These are phyloP conservation scores for Notiomystis cincta DNA, from an alignment of 2,113 vertebrate species.

Conservation along the genomic window DNA sequence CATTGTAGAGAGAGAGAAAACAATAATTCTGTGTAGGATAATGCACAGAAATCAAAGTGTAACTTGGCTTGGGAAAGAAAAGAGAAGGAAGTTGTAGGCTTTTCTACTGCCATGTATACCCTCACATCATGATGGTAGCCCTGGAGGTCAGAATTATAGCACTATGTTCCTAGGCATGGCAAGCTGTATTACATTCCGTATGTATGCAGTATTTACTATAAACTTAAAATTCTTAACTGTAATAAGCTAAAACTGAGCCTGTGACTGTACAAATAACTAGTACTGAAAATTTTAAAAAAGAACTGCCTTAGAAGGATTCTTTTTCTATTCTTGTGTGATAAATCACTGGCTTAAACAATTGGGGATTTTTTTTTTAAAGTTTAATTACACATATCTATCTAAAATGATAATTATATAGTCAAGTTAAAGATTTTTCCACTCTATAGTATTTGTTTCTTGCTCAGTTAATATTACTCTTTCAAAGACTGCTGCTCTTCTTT, in stretches of 20 bases:
- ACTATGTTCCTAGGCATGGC: slow-evolving; percentile 53
- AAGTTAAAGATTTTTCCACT: background rate
- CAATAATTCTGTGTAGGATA: background rate
- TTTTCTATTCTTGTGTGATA: slow-evolving; percentile 6
- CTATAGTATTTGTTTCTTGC: background rate
- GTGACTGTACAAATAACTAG: slow-evolving; percentile 27
- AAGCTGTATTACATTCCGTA: background rate
- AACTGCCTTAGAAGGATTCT: slow-evolving; percentile 18
- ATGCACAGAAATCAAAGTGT: background rate
- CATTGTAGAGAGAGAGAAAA: background rate
- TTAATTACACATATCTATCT: background rate
- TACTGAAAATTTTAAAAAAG: slow-evolving; percentile 16
- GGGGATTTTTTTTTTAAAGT: slow-evolving; percentile 26
- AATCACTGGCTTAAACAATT: background rate
- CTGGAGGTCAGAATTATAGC: slow-evolving; percentile 37
- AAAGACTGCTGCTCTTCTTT: background rate
- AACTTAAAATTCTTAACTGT: slow-evolving; percentile 56
- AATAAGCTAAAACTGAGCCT: slow-evolving; percentile 47
- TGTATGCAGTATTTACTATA: slow-evolving; percentile 39
- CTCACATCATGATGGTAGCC: slow-evolving; percentile 29
- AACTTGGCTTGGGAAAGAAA: background rate
- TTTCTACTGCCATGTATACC: background rate
- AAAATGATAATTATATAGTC: background rate
- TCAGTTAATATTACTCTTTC: background rate
- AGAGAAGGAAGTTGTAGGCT: background rate